phyloP scores from a whole-genome alignment of 2,888 invertebrate genomes.

The Drosophila mimetica region DNA sequence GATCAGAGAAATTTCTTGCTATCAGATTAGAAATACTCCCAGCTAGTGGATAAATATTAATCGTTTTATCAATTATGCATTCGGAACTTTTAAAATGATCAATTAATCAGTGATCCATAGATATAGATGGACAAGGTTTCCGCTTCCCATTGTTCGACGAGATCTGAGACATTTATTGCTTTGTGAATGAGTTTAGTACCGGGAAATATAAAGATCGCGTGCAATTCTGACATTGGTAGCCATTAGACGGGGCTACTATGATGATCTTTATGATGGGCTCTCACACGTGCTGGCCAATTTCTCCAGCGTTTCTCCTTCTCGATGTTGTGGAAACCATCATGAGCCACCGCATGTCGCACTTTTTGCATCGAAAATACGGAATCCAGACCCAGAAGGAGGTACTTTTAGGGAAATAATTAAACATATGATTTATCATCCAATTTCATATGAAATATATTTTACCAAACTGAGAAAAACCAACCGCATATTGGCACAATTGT shows the following conservation, averaged over 20 bases:
- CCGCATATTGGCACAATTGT: conserved; percentile 2
- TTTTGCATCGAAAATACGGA: background rate
- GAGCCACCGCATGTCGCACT: conserved; percentile 30
- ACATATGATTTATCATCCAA: background rate
- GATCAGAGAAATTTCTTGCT: background rate
- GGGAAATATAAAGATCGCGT: conserved; percentile 14
- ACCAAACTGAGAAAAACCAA: conserved; percentile 8
- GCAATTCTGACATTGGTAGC: conserved; percentile 12
- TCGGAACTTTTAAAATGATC: background rate
- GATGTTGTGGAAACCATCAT: conserved; percentile 49
- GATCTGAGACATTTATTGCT: background rate
- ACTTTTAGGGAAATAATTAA: background rate
- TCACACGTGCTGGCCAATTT: conserved; percentile 29
- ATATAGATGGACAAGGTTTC: conserved; percentile 10
- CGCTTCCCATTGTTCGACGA: conserved; percentile 14
- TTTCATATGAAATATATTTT: background rate
- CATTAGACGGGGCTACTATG: conserved; percentile 1
- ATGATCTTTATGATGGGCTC: conserved; percentile 8
- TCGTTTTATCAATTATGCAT: background rate
- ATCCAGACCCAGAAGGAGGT: conserved; percentile 2
- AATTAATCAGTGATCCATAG: conserved; percentile 13
- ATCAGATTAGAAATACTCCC: background rate
- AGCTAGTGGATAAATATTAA: background rate
- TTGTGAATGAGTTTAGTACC: conserved; percentile 1
- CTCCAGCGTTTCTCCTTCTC: conserved; percentile 29